Evolutionary conservation across 2,888 invertebrate genomes (phyloP).

Genomic region (Brachynemurus nebulosus): DNA sequence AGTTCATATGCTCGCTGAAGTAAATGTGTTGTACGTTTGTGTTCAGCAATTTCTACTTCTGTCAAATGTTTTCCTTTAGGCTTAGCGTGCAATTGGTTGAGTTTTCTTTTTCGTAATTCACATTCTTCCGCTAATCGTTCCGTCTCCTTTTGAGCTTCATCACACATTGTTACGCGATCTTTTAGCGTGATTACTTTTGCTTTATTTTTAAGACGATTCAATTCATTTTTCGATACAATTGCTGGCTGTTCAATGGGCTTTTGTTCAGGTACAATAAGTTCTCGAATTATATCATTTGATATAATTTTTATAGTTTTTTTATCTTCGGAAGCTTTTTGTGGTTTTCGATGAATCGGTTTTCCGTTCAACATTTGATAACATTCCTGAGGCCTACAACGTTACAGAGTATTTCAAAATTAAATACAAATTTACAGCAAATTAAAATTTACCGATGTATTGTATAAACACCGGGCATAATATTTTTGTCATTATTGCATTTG

Average conservation of each 20-base stretch:
- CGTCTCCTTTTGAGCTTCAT: conserved; percentile 32
- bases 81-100: conserved; percentile 30
- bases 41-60: conserved; percentile 34
- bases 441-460: not conserved
- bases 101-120: conserved; percentile 37
- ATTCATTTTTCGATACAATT: conserved; percentile 44
- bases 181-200: conserved; percentile 30
- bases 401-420: not conserved
- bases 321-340: conserved; percentile 22
- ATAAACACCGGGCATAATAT: not conserved
- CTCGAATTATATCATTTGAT: conserved; percentile 32
- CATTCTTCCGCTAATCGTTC: conserved; percentile 40
- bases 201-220: conserved; percentile 28
- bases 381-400: conserved; percentile 20
- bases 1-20: conserved; percentile 38
- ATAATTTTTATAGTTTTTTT: conserved; percentile 27
- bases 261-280: conserved; percentile 37
- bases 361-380: conserved; percentile 27
- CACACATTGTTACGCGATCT: conserved; percentile 32
- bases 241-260: conserved; percentile 41
- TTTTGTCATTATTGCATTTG: too few species aligned
- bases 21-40: conserved; percentile 33
- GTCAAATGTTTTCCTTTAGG: conserved; percentile 19
- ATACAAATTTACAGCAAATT: not conserved
- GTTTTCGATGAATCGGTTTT: conserved; percentile 26